These are phyloP conservation scores for Emberiza fucata DNA, from an alignment of 2,113 vertebrate genomes.

Conservation along the genomic window DNA sequence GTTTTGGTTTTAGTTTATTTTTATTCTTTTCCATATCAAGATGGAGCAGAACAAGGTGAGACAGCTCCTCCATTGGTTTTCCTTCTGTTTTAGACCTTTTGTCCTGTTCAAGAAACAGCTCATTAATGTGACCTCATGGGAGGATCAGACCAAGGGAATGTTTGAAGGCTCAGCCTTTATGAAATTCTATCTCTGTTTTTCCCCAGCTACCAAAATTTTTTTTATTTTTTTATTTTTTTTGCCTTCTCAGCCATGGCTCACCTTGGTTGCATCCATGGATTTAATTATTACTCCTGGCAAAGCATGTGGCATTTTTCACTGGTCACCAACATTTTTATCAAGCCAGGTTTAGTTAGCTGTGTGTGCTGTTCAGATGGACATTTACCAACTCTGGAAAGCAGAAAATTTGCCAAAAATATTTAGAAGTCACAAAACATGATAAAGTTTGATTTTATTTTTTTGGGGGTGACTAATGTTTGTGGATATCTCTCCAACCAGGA, in stretches of 20 bases:
- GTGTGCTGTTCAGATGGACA: background rate
- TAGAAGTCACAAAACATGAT: background rate
- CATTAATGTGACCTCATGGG: background rate
- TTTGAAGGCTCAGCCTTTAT: background rate
- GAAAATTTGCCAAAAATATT: background rate
- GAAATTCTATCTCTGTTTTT: background rate
- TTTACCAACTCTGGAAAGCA: background rate
- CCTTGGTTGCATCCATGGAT: background rate
- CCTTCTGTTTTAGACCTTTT: background rate
- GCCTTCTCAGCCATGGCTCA: background rate
- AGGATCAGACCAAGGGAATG: background rate
- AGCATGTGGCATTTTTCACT: background rate
- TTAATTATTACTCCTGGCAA: background rate
- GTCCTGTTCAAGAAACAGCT: background rate
- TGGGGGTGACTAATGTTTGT: background rate
- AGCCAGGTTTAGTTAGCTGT: background rate
- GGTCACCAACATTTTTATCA: background rate
- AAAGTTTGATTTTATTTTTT: background rate
- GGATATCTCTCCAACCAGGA: no score
- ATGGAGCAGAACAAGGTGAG: background rate
- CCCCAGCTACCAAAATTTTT: background rate
- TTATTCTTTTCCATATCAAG: background rate
- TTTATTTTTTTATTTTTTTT: background rate
- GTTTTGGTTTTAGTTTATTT: background rate
- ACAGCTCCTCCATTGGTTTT: background rate